Evolutionary conservation across 2,113 vertebrate genomes (phyloP).

Genomic region (Colaptes auratus): DNA sequence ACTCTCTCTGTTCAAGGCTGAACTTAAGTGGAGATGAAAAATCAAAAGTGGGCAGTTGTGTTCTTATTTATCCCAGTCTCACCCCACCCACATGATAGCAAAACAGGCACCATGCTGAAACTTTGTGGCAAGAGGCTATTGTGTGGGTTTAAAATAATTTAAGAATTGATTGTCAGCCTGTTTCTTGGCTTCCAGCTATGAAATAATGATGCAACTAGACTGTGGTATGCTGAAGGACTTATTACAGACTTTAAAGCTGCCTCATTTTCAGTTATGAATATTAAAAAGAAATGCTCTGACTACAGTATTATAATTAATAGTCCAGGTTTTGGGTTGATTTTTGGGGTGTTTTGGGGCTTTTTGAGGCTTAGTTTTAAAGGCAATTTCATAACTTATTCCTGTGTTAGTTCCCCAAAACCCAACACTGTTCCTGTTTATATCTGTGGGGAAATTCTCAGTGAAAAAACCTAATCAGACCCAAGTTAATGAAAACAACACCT

Average conservation of each 20-base stretch:
- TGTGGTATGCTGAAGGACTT: background rate
- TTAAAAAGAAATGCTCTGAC: background rate
- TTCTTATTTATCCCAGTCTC: conserved; percentile 55
- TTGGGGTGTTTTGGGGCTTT: background rate
- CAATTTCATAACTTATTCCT: background rate
- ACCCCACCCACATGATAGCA: conserved; percentile 31
- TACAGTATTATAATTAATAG: background rate
- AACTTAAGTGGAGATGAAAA: background rate
- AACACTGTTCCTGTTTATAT: conserved; percentile 55
- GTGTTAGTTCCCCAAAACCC: conserved; percentile 14
- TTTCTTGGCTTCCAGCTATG: conserved; percentile 36
- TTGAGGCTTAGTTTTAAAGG: conserved; percentile 40
- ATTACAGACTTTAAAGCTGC: background rate
- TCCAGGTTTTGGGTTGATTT: conserved; percentile 6
- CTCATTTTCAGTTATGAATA: conserved; percentile 39
- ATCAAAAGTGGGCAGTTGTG: conserved; percentile 43
- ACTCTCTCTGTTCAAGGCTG: background rate
- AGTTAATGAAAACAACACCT: conserved; percentile 32
- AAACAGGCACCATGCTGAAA: conserved; percentile 40
- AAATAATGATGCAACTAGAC: conserved; percentile 13
- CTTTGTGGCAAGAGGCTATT: conserved; percentile 55
- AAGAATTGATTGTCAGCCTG: conserved; percentile 40
- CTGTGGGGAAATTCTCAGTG: conserved; percentile 51
- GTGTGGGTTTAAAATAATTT: conserved; percentile 56
- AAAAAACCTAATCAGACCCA: conserved; percentile 33